These are phyloP conservation scores for Corydoras sp. DNA, from an alignment of 2,113 vertebrate species.

Conservation along the genomic window DNA sequence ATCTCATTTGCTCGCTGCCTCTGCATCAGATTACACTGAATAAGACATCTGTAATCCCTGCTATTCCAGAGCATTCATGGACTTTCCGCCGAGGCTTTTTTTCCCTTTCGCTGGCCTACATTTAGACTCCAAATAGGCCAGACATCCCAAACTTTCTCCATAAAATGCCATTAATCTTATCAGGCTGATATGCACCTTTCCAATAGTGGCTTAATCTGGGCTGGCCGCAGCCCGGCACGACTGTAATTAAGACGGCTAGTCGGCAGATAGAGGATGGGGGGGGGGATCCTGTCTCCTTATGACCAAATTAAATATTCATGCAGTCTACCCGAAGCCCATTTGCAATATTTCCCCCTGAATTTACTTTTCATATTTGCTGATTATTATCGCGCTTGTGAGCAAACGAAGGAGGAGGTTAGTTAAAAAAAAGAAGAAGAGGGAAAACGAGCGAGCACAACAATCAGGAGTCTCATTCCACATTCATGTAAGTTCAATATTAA, in stretches of 20 bases:
- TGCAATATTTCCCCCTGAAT: too few relatives aligned
- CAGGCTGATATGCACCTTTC: constrained; percentile 44
- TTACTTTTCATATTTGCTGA: too few relatives aligned
- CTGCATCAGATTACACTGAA: too few relatives aligned
- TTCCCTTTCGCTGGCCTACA: constrained; percentile 26
- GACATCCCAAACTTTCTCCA: constrained; percentile 41
- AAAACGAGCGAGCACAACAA: constrained; percentile 32
- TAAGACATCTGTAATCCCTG: not conserved
- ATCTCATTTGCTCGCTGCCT: too few relatives aligned
- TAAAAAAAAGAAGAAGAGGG: constrained; percentile 24
- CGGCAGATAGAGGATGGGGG: constrained; percentile 40
- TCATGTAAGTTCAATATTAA: constrained; percentile 61
- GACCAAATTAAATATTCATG: too few relatives aligned
- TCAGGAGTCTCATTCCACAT: constrained; percentile 64
- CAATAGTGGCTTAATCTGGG: constrained; percentile 51
- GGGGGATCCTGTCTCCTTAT: not conserved
- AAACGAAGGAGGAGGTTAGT: constrained; percentile 29
- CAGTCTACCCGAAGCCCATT: too few relatives aligned
- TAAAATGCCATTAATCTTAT: constrained; percentile 51
- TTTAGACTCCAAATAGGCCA: constrained; percentile 42
- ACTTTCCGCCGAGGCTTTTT: constrained; percentile 12
- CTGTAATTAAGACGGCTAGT: constrained; percentile 60
- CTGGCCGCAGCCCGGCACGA: constrained; percentile 47
- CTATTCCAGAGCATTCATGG: constrained; percentile 4
- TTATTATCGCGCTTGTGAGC: not conserved